These are phyloP conservation scores for Lepidochitona cinerea DNA, from an alignment of 2,888 invertebrate species.

Conservation along the genomic window DNA sequence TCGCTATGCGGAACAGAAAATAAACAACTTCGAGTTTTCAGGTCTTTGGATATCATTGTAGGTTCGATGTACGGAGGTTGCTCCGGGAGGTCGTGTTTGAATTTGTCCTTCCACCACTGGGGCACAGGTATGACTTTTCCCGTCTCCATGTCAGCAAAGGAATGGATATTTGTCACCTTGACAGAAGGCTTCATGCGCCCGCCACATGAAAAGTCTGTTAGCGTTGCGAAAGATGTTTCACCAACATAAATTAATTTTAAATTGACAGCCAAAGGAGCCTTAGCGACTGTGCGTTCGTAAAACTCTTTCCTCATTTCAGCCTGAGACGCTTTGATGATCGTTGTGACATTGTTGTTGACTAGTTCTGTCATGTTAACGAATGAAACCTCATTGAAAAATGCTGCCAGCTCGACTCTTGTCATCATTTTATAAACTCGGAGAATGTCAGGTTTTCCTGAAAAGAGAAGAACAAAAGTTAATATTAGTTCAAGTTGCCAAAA, in stretches of 20 bases:
- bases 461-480: no score
- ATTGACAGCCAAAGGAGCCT: constrained; percentile 52
- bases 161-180: constrained; percentile 44
- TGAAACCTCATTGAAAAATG: constrained; percentile 42
- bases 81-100: constrained; percentile 19
- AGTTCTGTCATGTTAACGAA: constrained; percentile 51
- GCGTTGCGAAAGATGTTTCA: constrained; percentile 48
- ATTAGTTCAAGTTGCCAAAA: no score
- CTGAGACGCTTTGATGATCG: constrained; percentile 45
- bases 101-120: constrained; percentile 52
- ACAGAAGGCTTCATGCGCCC: constrained; percentile 49
- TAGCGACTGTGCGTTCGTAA: constrained; percentile 57
- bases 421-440: constrained; percentile 56
- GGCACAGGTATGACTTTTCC: constrained; percentile 39
- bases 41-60: constrained; percentile 20
- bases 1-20: constrained; percentile 47
- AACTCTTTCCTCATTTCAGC: constrained; percentile 54
- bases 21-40: constrained; percentile 27
- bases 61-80: constrained; percentile 22
- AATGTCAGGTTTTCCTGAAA: constrained; percentile 56
- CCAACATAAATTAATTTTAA: constrained; percentile 47
- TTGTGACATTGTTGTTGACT: constrained; percentile 42
- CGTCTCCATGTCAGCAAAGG: constrained; percentile 42
- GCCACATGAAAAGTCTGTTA: constrained; percentile 38
- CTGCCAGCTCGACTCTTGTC: constrained; percentile 56